These are phyloP conservation scores for Phrynocephalus guinanensis DNA, from an alignment of 2,797 vertebrate species.

Conservation along the genomic window DNA sequence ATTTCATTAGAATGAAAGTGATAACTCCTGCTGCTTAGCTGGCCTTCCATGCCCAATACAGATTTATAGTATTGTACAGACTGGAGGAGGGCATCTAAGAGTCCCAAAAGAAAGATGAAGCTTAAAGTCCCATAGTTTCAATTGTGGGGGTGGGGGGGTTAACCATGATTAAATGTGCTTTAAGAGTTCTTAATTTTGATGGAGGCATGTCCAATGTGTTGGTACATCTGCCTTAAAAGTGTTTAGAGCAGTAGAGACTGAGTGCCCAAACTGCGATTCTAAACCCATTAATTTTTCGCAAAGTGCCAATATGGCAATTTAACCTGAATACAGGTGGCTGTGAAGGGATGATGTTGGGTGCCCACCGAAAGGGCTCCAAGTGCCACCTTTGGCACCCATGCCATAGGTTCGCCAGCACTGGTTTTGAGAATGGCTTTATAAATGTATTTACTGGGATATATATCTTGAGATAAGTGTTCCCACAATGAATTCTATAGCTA, in stretches of 20 bases:
- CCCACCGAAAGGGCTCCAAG: too few relatives aligned
- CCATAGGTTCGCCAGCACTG: too few relatives aligned
- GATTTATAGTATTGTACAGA: background rate
- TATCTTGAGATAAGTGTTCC: background rate
- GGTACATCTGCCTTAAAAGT: background rate
- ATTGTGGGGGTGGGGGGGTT: background rate
- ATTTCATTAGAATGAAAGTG: background rate
- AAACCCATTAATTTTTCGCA: too few relatives aligned
- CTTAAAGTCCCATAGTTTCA: background rate
- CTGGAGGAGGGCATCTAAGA: background rate
- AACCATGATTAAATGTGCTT: background rate
- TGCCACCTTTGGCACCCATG: too few relatives aligned
- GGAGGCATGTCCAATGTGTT: background rate
- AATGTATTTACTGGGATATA: constrained; percentile 31
- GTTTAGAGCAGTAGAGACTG: background rate
- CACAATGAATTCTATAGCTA: too few relatives aligned
- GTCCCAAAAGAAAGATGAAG: background rate
- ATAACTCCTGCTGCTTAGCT: background rate
- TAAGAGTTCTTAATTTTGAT: background rate
- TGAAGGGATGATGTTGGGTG: too few relatives aligned
- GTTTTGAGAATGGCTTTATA: background rate
- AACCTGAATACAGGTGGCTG: too few relatives aligned
- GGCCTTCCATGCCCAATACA: background rate
- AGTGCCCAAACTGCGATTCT: too few relatives aligned
- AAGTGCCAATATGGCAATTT: too few relatives aligned